Percentiles rank a stretch among this genome's conserved stretches.
Evolutionary conservation across 2,888 invertebrate species (phyloP).

Genomic region (Spilosoma lubricipeda): DNA sequence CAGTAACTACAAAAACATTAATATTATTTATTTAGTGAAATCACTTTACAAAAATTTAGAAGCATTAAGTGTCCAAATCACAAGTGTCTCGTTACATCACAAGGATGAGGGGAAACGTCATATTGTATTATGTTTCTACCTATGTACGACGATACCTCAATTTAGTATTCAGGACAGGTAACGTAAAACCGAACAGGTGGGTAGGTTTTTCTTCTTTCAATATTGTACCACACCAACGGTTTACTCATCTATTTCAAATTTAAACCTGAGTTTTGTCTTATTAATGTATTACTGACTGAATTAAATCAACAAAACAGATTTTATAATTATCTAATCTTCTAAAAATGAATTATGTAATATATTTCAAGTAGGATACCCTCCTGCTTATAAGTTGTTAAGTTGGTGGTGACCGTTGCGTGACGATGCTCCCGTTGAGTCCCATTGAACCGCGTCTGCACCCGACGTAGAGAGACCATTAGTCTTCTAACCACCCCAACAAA

Average conservation of each 20-base stretch:
- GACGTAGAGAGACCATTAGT: constrained; percentile 61
- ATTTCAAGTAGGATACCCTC: constrained; percentile 1
- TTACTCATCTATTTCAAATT: constrained; percentile 20
- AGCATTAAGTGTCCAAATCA: neutral
- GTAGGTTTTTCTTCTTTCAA: constrained; percentile 4
- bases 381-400: constrained; percentile 15
- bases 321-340: neutral
- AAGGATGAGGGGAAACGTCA: neutral
- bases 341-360: neutral
- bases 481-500: constrained; percentile 53
- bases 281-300: neutral
- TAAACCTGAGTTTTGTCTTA: neutral
- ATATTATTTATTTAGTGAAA: neutral
- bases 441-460: constrained; percentile 45
- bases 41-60: neutral
- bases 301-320: neutral
- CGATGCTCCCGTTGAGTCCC: constrained; percentile 28
- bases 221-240: constrained; percentile 18
- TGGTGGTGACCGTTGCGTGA: constrained; percentile 26
- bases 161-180: constrained; percentile 16
- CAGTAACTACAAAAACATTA: neutral
- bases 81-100: neutral
- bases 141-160: neutral
- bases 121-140: neutral
- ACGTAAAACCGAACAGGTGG: constrained; percentile 22